Evolutionary conservation across 2,888 invertebrate genomes (phyloP).

Genomic region (Odontocolon sp.): DNA sequence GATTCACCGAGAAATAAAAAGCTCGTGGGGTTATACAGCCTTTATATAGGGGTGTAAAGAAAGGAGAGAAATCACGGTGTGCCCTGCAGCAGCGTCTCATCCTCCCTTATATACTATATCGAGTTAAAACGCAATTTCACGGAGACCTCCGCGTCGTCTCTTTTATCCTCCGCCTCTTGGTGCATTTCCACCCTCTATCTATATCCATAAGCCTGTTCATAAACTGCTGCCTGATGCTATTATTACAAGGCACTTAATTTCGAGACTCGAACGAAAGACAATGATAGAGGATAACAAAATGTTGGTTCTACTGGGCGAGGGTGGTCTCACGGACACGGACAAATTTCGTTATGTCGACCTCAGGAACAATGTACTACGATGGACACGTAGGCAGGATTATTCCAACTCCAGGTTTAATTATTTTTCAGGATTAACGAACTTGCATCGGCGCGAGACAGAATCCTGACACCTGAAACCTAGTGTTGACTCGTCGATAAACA

Average conservation of each 20-base stretch:
- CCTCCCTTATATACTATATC: conserved; percentile 33
- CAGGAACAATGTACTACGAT: neutral
- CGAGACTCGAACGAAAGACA: conserved; percentile 33
- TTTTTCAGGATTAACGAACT: conserved; percentile 9
- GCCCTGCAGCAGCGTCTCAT: conserved; percentile 23
- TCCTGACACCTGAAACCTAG: neutral
- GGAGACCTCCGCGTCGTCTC: conserved; percentile 51
- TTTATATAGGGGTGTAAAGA: conserved; percentile 14
- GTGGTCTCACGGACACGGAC: conserved; percentile 14
- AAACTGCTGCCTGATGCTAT: conserved; percentile 53
- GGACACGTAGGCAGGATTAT: neutral
- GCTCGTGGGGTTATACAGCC: conserved; percentile 18
- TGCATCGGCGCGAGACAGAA: neutral
- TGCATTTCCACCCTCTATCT: conserved; percentile 14
- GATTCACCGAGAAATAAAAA: conserved; percentile 43
- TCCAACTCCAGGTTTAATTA: no score
- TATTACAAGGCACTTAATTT: conserved; percentile 55
- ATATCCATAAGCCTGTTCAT: conserved; percentile 30
- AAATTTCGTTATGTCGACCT: conserved; percentile 47
- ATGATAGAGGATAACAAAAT: conserved; percentile 48
- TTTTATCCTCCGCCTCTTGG: conserved; percentile 24
- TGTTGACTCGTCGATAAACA: neutral
- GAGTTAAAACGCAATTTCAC: conserved; percentile 61
- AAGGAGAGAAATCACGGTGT: conserved; percentile 34
- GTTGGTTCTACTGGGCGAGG: conserved; percentile 4